Evolutionary conservation across 2,797 vertebrate species (phyloP).

Genomic region (Myiotriccus ornatus): DNA sequence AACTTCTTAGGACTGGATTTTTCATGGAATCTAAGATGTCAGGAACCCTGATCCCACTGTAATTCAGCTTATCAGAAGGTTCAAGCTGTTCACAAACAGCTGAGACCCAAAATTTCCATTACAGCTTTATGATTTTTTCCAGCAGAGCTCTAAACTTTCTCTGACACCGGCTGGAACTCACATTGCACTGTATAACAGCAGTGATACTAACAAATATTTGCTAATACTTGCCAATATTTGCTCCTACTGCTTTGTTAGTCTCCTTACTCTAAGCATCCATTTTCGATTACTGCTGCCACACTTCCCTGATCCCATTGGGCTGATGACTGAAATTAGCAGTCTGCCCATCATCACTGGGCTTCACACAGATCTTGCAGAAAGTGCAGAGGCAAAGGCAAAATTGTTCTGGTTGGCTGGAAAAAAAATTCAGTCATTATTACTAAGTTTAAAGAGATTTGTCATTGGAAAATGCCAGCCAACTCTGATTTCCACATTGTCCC

Average conservation of each 20-base stretch:
- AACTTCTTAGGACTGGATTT: not conserved
- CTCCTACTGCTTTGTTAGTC: not conserved
- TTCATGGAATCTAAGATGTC: not conserved
- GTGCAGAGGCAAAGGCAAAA: not conserved
- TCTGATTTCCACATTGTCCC: not conserved
- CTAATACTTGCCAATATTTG: constrained; percentile 42
- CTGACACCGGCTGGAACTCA: not conserved
- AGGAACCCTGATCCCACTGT: not conserved
- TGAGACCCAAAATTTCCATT: not conserved
- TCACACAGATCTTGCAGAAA: not conserved
- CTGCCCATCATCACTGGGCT: not conserved
- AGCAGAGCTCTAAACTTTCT: not conserved
- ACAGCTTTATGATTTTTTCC: not conserved
- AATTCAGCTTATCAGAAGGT: not conserved
- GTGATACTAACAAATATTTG: constrained; percentile 37
- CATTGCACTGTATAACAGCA: not conserved
- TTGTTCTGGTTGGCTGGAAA: not conserved
- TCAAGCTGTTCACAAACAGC: not conserved
- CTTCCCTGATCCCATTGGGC: not conserved
- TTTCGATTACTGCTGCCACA: not conserved
- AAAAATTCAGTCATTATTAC: not conserved
- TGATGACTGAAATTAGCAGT: constrained; percentile 28
- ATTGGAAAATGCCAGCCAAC: not conserved
- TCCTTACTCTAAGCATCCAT: constrained; percentile 16
- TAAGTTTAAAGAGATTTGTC: not conserved